These are phyloP conservation scores for Fistularia commersonii DNA, from an alignment of 2,797 vertebrate species.

Conservation along the genomic window DNA sequence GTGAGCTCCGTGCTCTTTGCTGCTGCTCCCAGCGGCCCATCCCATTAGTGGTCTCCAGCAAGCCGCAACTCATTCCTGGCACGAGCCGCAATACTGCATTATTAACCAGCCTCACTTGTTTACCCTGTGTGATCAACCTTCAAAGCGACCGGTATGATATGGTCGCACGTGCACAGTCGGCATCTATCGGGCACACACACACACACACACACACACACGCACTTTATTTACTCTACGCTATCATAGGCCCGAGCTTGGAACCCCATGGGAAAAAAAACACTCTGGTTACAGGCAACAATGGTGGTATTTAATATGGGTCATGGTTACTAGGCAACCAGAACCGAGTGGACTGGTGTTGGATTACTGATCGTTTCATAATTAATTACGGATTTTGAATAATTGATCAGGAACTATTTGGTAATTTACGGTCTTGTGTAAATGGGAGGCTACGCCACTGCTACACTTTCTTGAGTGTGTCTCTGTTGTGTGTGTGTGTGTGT, in stretches of 20 bases:
- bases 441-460: slow-evolving; percentile 53
- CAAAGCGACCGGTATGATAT: slow-evolving; percentile 62
- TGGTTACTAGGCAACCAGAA: slow-evolving; percentile 77
- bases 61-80: slow-evolving; percentile 44
- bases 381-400: slow-evolving; percentile 78
- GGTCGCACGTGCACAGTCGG: slow-evolving; percentile 15
- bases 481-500: slow-evolving; percentile 12
- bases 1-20: slow-evolving; percentile 40
- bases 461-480: slow-evolving; percentile 15
- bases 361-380: slow-evolving; percentile 80
- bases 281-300: slow-evolving; percentile 72
- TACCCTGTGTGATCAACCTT: slow-evolving; percentile 59
- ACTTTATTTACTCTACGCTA: slow-evolving; percentile 65
- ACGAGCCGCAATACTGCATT: slow-evolving; percentile 64
- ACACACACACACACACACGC: slow-evolving; percentile 15
- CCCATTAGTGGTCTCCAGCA: slow-evolving; percentile 52
- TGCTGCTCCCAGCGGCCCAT: slow-evolving; percentile 35
- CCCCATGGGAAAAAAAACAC: slow-evolving; percentile 53
- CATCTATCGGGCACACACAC: slow-evolving; percentile 6
- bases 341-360: slow-evolving; percentile 71
- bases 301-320: slow-evolving; percentile 76
- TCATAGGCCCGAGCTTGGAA: slow-evolving; percentile 38
- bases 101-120: slow-evolving; percentile 71
- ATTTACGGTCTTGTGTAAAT: slow-evolving; percentile 77
- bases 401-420: slow-evolving; percentile 71